Base-by-base conservation (phyloP, 2,888 invertebrate species). In the Embidobia sp. region DNA sequence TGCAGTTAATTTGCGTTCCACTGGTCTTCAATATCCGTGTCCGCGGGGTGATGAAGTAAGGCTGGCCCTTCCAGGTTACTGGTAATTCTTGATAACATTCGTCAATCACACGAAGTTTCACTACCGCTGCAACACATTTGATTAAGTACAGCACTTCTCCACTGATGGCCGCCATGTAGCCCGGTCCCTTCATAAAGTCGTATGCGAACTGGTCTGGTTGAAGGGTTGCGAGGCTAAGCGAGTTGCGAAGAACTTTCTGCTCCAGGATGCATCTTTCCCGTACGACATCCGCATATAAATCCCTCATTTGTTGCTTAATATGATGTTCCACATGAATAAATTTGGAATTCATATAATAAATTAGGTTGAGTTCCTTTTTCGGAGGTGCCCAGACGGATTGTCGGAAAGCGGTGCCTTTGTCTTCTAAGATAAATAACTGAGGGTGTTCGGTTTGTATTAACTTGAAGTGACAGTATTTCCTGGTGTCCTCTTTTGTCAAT, bases 81-180 rank as follows among this genome's bases (percentile, higher is more conserved):
- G 44, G 44, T 3, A 44, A 3, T 40, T 83, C 81, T 2, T 80
- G 26, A 19, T 79, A 82, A 19, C 83, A 84, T 3, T 55, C 57
- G 0, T 74, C 35, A 0, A 77, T 76, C 16, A 70, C 13, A 4
- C 80, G 31, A 0, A 84, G 10, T 0, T 42, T 72, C 0, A 78
- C 81, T 3, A 64, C 55, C 2, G 79, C 70, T 0, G 83, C 81
- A 0, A 81, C 74, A 26, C 85, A 85, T 31, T 81, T 73, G 4
- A 85, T 44, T 0, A 85, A 67, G 31, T 83, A 82, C 1, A 83
- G 42, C 0, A 78, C 81, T 61, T 84, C 83, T 13, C 83, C 86
- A 13, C 74, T 67, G 0, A 80, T 69, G 4, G 77, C 49, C 66
- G 37, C 3, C 27, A 27, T 27, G 10, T 46, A 46, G 1, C 46